phyloP scores from a whole-genome alignment of 2,888 invertebrate species.

The Subacronicta megacephala region DNA sequence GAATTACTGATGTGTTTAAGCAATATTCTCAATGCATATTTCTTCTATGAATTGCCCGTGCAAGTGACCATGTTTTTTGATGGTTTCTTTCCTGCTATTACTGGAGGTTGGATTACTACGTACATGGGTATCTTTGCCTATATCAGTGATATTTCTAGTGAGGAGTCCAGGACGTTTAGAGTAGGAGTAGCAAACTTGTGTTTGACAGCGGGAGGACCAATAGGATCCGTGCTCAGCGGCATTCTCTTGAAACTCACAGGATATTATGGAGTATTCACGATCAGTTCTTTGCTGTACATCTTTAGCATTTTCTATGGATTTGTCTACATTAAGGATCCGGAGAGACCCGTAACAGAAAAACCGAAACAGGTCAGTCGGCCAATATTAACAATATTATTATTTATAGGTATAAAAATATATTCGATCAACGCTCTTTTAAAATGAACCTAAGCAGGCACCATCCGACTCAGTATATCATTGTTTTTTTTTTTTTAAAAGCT shows the following conservation, averaged over 20 bases:
- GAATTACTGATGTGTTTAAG: slow-evolving; percentile 85
- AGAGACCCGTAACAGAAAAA: slow-evolving; percentile 61
- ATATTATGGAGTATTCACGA: slow-evolving; percentile 86
- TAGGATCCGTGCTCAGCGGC: slow-evolving; percentile 82
- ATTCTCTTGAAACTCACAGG: slow-evolving; percentile 79
- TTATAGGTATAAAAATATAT: too few relatives aligned
- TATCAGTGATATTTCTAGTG: slow-evolving; percentile 89
- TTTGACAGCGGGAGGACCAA: slow-evolving; percentile 79
- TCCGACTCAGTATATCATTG: too few relatives aligned
- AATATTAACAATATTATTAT: too few relatives aligned
- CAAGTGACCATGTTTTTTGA: slow-evolving; percentile 87
- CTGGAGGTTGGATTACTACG: slow-evolving; percentile 88
- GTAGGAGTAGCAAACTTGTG: slow-evolving; percentile 89
- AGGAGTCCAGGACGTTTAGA: slow-evolving; percentile 89
- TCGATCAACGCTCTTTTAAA: too few relatives aligned
- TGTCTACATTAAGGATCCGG: slow-evolving; percentile 78
- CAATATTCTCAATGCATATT: slow-evolving; percentile 87
- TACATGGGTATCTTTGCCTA: slow-evolving; percentile 90
- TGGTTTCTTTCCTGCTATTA: slow-evolving; percentile 86
- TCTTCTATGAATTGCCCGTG: slow-evolving; percentile 87
- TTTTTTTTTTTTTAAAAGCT: too few relatives aligned
- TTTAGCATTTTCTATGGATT: slow-evolving; percentile 83
- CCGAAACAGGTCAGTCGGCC: slow-evolving; percentile 62
- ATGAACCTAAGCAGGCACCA: too few relatives aligned
- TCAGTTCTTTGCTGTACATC: slow-evolving; percentile 78